Evolutionary conservation across 2,113 vertebrate species (phyloP).

Genomic region (Zeus faber): DNA sequence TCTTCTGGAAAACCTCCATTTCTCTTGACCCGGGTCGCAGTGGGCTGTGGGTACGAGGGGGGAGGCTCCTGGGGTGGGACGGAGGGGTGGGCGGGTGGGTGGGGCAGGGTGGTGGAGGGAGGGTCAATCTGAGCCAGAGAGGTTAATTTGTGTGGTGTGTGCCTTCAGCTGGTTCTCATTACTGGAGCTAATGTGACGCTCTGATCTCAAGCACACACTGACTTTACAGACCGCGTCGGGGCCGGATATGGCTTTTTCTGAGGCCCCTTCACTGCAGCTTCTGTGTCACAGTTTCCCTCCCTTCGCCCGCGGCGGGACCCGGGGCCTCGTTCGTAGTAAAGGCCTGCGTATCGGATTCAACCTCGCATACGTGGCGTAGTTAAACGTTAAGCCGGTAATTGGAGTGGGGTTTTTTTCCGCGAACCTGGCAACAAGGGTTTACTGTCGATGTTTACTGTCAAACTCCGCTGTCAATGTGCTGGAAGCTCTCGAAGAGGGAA

Average conservation of each 20-base stretch:
- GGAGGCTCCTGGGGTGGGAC: slow-evolving; percentile 7
- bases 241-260: slow-evolving; percentile 57
- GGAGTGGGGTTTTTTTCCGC: no score
- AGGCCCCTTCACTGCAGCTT: slow-evolving; percentile 54
- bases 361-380: no score
- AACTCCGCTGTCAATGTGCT: no score
- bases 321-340: slow-evolving; percentile 38
- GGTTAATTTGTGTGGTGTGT: slow-evolving; percentile 52
- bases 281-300: slow-evolving; percentile 51
- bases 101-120: not conserved
- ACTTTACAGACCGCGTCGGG: slow-evolving; percentile 47
- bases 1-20: no score
- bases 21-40: no score
- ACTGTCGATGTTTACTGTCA: no score
- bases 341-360: slow-evolving; percentile 26
- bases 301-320: slow-evolving; percentile 2
- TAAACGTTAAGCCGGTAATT: no score
- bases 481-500: no score
- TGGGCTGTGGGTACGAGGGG: not conserved
- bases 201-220: slow-evolving; percentile 63
- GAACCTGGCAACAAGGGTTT: no score
- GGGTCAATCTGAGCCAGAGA: slow-evolving; percentile 33
- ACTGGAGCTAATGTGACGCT: slow-evolving; percentile 59
- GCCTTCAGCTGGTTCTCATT: slow-evolving; percentile 71
- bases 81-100: not conserved